phyloP scores from a whole-genome alignment of 2,888 invertebrate genomes.

The Zaprionus obscuricornis region DNA sequence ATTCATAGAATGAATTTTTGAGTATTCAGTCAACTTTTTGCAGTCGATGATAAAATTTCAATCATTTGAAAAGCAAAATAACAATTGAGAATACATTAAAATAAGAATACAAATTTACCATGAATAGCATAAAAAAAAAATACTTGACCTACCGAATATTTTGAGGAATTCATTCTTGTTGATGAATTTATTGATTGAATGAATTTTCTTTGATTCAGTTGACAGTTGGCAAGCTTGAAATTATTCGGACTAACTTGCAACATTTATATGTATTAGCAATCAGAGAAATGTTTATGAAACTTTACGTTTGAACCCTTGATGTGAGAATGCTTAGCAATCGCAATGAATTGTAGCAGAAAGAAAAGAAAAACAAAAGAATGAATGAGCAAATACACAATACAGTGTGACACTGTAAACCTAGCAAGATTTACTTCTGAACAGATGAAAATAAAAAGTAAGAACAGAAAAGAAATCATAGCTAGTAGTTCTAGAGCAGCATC shows the following conservation, averaged over 20 bases:
- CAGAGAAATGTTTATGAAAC: slow-evolving; percentile 9
- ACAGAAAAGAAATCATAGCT: background rate
- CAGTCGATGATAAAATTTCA: no score
- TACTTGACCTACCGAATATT: no score
- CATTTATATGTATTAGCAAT: slow-evolving; percentile 18
- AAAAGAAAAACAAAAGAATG: no score
- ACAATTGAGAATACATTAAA: no score
- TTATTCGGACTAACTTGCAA: slow-evolving; percentile 6
- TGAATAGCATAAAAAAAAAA: background rate
- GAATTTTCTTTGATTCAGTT: slow-evolving; percentile 17
- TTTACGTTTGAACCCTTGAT: background rate
- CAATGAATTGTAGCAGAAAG: no score
- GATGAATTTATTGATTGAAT: slow-evolving; percentile 21
- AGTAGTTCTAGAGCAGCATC: background rate
- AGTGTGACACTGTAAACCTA: background rate
- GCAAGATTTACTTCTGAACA: background rate
- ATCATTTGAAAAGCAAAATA: no score
- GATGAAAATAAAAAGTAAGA: no score
- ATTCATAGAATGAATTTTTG: no score
- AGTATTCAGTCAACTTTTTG: no score
- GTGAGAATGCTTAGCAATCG: no score
- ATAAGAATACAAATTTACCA: background rate
- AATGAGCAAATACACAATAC: no score
- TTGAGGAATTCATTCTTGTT: slow-evolving; percentile 1
- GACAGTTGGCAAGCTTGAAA: slow-evolving; percentile 14